Evolutionary conservation across 2,113 vertebrate species (phyloP).

Genomic region (Podarcis cretensis): DNA sequence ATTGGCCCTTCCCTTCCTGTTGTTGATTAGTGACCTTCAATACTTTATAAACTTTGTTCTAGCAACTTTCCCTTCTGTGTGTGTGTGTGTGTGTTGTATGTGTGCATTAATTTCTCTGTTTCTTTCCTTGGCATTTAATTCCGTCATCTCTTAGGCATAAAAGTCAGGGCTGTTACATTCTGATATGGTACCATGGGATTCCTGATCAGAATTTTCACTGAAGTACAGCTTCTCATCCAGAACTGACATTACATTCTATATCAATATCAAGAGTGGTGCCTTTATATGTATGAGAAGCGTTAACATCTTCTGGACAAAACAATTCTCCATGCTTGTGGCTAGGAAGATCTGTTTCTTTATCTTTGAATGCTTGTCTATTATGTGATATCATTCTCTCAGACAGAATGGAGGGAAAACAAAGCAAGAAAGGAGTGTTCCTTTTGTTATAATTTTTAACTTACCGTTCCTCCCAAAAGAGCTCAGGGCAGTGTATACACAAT

Average conservation of each 20-base stretch:
- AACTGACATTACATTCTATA: constrained; percentile 73
- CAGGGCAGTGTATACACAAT: too few species aligned
- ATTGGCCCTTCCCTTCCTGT: constrained; percentile 2
- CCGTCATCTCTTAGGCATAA: constrained; percentile 61
- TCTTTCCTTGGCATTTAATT: constrained; percentile 67
- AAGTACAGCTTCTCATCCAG: constrained; percentile 68
- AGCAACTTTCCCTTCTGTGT: constrained; percentile 18
- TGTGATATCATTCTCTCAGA: constrained; percentile 34
- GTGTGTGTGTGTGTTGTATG: too few species aligned
- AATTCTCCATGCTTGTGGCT: constrained; percentile 60
- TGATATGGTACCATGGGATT: constrained; percentile 75
- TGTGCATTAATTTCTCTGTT: constrained; percentile 61
- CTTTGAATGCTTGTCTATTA: constrained; percentile 7
- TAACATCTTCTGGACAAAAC: constrained; percentile 68
- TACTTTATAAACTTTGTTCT: constrained; percentile 27
- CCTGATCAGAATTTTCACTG: constrained; percentile 75
- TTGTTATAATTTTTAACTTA: too few species aligned
- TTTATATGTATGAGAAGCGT: constrained; percentile 66
- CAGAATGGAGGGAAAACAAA: constrained; percentile 39
- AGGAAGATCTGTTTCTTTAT: constrained; percentile 41
- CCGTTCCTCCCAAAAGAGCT: too few species aligned
- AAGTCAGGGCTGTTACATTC: constrained; percentile 70
- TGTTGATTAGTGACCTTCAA: constrained; percentile 28
- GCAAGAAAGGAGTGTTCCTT: not conserved
- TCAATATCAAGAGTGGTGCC: constrained; percentile 63